Evolutionary conservation across 2,888 invertebrate genomes (phyloP).

Genomic region (Brassicogethes aeneus): DNA sequence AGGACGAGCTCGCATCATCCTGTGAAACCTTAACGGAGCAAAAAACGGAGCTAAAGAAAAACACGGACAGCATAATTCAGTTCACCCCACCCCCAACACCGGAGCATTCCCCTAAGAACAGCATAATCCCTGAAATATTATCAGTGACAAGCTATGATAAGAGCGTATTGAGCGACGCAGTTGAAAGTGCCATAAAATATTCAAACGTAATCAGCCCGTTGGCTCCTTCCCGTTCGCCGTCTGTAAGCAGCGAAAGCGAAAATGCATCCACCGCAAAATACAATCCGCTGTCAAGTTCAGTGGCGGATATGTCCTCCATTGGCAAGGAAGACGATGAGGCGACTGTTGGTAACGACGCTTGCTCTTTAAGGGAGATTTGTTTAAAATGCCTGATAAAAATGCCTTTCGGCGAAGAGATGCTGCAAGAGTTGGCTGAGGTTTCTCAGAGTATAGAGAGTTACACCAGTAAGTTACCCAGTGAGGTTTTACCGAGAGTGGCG

Average conservation of each 20-base stretch:
- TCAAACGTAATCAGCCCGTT: slow-evolving; percentile 23
- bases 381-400: slow-evolving; percentile 54
- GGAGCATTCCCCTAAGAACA: slow-evolving; percentile 25
- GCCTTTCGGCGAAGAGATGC: slow-evolving; percentile 60
- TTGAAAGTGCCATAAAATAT: slow-evolving; percentile 8
- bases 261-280: slow-evolving; percentile 62
- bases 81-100: slow-evolving; percentile 36
- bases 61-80: slow-evolving; percentile 13
- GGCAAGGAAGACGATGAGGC: slow-evolving; percentile 41
- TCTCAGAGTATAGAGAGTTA: slow-evolving; percentile 42
- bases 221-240: slow-evolving; percentile 23
- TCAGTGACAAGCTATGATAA: no score
- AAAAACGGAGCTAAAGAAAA: neutral
- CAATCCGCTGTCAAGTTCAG: slow-evolving; percentile 51
- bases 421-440: slow-evolving; percentile 59
- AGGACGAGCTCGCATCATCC: neutral
- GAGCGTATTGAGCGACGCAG: neutral
- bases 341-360: slow-evolving; percentile 17
- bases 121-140: neutral
- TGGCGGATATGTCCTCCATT: slow-evolving; percentile 51
- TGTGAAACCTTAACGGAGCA: neutral
- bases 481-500: slow-evolving; percentile 15
- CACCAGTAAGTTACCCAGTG: slow-evolving; percentile 19
- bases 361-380: slow-evolving; percentile 53
- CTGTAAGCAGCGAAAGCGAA: slow-evolving; percentile 44